Base-by-base conservation (phyloP, 2,888 invertebrate genomes). In the Pheosia tremula region DNA sequence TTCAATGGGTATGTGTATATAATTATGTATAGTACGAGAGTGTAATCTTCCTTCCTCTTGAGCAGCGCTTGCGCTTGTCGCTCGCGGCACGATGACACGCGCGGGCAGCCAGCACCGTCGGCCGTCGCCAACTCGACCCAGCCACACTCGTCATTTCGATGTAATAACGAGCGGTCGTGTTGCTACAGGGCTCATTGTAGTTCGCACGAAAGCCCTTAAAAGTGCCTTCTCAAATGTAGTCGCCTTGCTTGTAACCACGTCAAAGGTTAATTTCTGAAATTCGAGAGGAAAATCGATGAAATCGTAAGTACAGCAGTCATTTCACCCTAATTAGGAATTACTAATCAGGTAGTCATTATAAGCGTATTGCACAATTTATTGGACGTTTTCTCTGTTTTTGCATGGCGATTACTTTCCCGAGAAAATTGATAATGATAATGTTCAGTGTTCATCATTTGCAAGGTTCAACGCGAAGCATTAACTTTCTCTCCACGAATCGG, bases 191-290 rank as follows among this genome's bases (percentile, higher is more conserved):
- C 91, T 92, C 90, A 91, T 93, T 93, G 90, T 91, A 93, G 91
- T 91, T 91, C 90, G 85, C 82, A 84, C 89, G 91, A 93, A 92
- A 91, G 90, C 91, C 93, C 91, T 87, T 78, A 82, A 79, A 67
- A 86, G 90, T 93, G 89, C 83, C 87, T 83, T 83, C 91, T 94
- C 94, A 91, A 93, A 94, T 94, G 94, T 94, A 94, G 94, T 93
- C 94, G 85, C 84, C 78, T 90, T 88, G 78, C 90, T 87, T 83
- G 78, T 83, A 74, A 76, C 74, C 71, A 88, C 79, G 75, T 82
- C 78, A 86, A 87, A 88, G 83, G 84, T 85, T 81, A 84, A 68
- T 85, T 60, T 83, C 79, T 81, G 82, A 85, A 86, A 71, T 86
- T 85, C 87, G 86, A 88, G 88, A 89, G 88, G 84, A 90, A 90